Evolutionary conservation across 2,113 vertebrate genomes (phyloP).

Genomic region (Callithrix jacchus): DNA sequence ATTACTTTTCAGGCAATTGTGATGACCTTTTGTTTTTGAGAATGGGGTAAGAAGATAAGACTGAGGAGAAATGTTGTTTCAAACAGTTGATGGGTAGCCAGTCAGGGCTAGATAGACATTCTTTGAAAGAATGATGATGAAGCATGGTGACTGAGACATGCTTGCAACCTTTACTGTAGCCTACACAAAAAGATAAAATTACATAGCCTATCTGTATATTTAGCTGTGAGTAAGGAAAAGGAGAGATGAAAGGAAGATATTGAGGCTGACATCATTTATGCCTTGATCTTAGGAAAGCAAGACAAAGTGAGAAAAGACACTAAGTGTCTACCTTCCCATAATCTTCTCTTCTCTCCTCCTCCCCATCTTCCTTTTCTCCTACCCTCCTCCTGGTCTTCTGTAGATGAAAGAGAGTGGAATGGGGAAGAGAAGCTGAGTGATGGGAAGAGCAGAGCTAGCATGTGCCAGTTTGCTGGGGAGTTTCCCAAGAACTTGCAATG

Average conservation of each 20-base stretch:
- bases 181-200: not conserved
- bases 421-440: not conserved
- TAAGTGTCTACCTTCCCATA: not conserved
- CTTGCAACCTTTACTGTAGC: not conserved
- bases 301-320: slow-evolving; percentile 1
- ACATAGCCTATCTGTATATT: not conserved
- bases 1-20: not conserved
- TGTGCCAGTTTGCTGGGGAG: not conserved
- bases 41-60: not conserved
- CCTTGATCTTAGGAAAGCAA: slow-evolving; percentile 32
- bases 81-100: not conserved
- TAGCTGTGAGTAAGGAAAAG: not conserved
- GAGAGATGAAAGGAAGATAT: not conserved
- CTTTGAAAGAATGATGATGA: not conserved
- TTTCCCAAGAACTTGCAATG: not conserved
- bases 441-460: not conserved
- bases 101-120: not conserved
- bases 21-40: slow-evolving; percentile 28
- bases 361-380: not conserved
- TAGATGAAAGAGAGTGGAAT: not conserved
- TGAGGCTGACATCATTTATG: not conserved
- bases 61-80: not conserved
- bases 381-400: not conserved
- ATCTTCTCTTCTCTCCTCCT: not conserved
- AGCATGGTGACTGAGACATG: not conserved